phyloP scores from a whole-genome alignment of 1,140 invertebrate genomes.

The Neodiprion fabricii region DNA sequence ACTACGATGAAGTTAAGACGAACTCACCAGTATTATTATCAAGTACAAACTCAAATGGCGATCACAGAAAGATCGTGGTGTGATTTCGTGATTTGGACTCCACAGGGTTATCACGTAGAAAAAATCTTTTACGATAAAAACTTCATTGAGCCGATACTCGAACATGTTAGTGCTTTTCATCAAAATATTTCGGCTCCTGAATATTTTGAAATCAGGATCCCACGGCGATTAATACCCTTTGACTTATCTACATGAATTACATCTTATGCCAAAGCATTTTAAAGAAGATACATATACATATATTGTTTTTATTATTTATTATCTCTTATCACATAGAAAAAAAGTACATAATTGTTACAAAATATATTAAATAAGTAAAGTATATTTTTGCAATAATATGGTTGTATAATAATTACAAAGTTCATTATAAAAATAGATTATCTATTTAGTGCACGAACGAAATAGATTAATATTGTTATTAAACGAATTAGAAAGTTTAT shows the following conservation, averaged over 20 bases:
- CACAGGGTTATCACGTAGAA: slow-evolving; percentile 26
- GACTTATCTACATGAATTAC: background rate
- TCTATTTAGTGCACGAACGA: slow-evolving; percentile 19
- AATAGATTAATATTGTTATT: no score
- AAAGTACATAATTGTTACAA: background rate
- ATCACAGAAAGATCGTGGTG: slow-evolving; percentile 29
- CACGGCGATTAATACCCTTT: slow-evolving; percentile 17
- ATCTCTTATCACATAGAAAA: no score
- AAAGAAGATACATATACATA: no score
- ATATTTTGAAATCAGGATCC: slow-evolving; percentile 36
- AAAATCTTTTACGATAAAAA: slow-evolving; percentile 24
- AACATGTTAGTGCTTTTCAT: slow-evolving; percentile 23
- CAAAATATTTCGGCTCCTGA: slow-evolving; percentile 30
- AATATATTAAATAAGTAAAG: background rate
- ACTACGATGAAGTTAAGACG: slow-evolving; percentile 24
- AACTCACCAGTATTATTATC: slow-evolving; percentile 28
- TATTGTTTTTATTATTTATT: no score
- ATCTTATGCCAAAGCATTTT: background rate
- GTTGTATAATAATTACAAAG: background rate
- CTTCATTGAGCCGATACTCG: slow-evolving; percentile 19
- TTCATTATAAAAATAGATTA: slow-evolving; percentile 29
- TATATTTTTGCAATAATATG: slow-evolving; percentile 20
- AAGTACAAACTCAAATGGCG: slow-evolving; percentile 31
- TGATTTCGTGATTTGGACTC: slow-evolving; percentile 34
- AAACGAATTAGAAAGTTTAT: slow-evolving; percentile 17